phyloP scores from a whole-genome alignment of 2,888 invertebrate species.

The Papilio protenor region DNA sequence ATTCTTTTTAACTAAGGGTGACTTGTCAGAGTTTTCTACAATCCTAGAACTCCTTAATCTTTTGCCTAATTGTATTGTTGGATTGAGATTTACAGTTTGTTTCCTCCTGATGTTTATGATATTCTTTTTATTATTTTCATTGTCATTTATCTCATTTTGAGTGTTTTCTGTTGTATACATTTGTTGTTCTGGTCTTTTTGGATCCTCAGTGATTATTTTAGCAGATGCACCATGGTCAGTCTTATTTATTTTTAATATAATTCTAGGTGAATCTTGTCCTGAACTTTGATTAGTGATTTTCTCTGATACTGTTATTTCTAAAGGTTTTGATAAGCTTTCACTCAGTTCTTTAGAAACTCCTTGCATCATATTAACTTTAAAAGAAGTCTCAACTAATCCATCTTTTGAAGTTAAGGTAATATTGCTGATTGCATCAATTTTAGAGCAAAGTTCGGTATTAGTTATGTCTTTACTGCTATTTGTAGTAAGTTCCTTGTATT shows the following conservation, averaged over 20 bases:
- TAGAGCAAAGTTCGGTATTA: constrained; percentile 51
- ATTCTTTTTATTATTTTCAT: constrained; percentile 62
- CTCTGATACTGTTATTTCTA: constrained; percentile 78
- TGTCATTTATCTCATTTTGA: constrained; percentile 65
- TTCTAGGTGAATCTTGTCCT: constrained; percentile 83
- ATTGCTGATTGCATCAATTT: constrained; percentile 51
- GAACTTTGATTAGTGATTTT: constrained; percentile 70
- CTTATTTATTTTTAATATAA: constrained; percentile 87
- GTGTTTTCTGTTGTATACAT: constrained; percentile 61
- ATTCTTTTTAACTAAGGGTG: constrained; percentile 60
- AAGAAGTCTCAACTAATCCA: constrained; percentile 50
- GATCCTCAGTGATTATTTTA: constrained; percentile 79
- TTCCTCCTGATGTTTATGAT: constrained; percentile 70
- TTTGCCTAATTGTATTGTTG: constrained; percentile 69
- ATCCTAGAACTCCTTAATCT: constrained; percentile 76
- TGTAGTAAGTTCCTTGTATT: constrained; percentile 19
- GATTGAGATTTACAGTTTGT: constrained; percentile 56
- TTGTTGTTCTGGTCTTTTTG: constrained; percentile 61
- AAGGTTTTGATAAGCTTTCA: constrained; percentile 73
- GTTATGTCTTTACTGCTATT: constrained; percentile 50
- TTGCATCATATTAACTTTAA: constrained; percentile 58
- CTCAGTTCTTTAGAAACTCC: constrained; percentile 61
- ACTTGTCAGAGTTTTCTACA: constrained; percentile 69
- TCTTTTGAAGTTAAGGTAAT: constrained; percentile 55
- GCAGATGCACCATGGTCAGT: constrained; percentile 82